phyloP scores from a whole-genome alignment of 1,140 invertebrate species.

The Rhizoglyphus robini region DNA sequence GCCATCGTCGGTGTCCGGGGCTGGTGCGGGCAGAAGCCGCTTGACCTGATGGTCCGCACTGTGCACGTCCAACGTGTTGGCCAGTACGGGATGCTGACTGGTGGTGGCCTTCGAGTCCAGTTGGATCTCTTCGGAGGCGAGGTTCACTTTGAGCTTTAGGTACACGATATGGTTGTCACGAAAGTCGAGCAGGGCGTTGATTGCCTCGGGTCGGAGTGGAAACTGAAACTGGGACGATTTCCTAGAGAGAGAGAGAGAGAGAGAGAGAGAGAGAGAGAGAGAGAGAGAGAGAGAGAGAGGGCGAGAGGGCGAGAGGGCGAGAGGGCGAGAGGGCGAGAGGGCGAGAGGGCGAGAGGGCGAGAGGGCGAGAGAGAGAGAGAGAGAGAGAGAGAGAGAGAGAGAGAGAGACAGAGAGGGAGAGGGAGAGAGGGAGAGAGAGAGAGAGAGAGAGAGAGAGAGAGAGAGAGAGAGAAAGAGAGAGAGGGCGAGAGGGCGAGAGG shows the following conservation, averaged over 20 bases:
- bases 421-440: too few species aligned
- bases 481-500: too few species aligned
- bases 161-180: constrained; percentile 42
- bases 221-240: constrained; percentile 83
- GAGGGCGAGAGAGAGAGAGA: too few species aligned
- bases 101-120: constrained; percentile 49
- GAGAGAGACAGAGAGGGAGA: too few species aligned
- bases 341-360: too few species aligned
- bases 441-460: too few species aligned
- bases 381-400: too few species aligned
- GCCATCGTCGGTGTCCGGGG: background rate
- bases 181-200: constrained; percentile 47
- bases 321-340: too few species aligned
- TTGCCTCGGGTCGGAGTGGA: constrained; percentile 68
- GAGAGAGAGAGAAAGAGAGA: too few species aligned
- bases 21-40: constrained; percentile 74
- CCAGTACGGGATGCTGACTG: constrained; percentile 10
- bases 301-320: too few species aligned
- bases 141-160: constrained; percentile 47
- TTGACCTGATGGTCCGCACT: constrained; percentile 61
- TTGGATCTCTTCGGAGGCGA: constrained; percentile 59
- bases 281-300: too few species aligned
- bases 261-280: background rate
- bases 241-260: too few species aligned
- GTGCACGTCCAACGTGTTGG: constrained; percentile 35